Conservation (phyloP, 2,113 vertebrate genomes). For the Sturnira hondurensis region DNA sequence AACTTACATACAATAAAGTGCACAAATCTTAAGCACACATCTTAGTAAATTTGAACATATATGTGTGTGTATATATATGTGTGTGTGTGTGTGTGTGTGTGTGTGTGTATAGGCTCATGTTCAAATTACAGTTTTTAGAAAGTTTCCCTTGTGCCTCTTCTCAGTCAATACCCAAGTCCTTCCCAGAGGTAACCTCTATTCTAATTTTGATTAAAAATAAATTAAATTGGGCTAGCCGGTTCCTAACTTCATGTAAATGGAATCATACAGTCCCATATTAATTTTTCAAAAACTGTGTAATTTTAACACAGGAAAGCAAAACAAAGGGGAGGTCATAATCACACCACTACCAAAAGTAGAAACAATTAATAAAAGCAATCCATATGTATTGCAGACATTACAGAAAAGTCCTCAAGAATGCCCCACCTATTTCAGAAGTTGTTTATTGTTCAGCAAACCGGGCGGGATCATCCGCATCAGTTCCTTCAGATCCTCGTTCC, state of each 20-base stretch:
- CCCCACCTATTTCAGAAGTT: neutral
- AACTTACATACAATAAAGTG: neutral
- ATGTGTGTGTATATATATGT: too few species aligned
- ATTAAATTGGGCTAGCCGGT: neutral
- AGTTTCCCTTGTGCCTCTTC: neutral
- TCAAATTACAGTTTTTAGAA: constrained; percentile 8
- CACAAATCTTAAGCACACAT: neutral
- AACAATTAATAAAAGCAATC: neutral
- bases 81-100: too few species aligned
- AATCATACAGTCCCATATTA: neutral
- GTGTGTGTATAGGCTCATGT: too few species aligned
- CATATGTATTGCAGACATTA: neutral
- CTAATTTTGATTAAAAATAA: neutral
- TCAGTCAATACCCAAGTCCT: neutral
- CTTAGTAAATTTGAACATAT: neutral
- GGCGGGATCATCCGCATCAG: neutral
- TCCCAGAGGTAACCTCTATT: neutral
- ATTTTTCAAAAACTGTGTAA: neutral
- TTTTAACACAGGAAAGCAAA: constrained; percentile 14
- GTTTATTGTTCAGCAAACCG: neutral
- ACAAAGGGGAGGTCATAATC: neutral
- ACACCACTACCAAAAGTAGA: neutral
- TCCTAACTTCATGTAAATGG: neutral
- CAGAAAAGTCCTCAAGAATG: neutral
- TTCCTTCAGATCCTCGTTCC: neutral